These are phyloP conservation scores for Nycticryphes semicollaris DNA, from an alignment of 2,113 vertebrate genomes.

Conservation along the genomic window DNA sequence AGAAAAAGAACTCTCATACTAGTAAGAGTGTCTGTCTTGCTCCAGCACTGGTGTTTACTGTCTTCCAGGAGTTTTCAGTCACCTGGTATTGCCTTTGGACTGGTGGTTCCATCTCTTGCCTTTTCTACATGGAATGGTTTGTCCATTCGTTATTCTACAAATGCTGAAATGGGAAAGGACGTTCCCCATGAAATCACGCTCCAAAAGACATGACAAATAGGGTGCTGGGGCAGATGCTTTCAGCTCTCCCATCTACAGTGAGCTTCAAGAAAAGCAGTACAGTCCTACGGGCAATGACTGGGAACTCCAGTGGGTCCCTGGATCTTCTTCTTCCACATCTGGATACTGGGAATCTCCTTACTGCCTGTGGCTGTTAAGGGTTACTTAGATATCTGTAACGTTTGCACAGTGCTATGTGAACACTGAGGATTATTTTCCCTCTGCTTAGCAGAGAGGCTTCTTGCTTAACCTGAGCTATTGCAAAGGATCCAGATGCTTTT, in stretches of 20 bases:
- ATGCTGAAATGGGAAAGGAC: neutral
- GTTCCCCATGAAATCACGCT: neutral
- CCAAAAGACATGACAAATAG: neutral
- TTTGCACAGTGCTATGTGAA: neutral
- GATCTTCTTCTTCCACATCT: neutral
- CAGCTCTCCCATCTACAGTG: neutral
- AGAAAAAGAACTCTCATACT: neutral
- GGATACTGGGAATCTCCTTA: neutral
- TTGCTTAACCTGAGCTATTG: neutral
- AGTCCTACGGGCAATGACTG: neutral
- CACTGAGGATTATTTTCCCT: constrained; percentile 6
- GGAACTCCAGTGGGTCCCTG: neutral
- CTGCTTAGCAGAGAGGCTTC: neutral
- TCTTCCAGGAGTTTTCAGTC: neutral
- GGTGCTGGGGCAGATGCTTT: neutral
- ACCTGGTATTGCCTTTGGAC: neutral
- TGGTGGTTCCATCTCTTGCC: neutral
- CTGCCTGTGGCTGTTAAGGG: neutral
- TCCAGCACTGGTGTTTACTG: neutral
- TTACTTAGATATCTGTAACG: neutral
- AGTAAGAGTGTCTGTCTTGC: neutral
- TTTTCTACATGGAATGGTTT: neutral
- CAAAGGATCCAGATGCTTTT: neutral
- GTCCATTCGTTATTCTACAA: neutral
- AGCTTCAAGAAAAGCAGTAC: neutral